Conservation (phyloP, 2,888 invertebrate genomes). For the Physocephala rufipes region DNA sequence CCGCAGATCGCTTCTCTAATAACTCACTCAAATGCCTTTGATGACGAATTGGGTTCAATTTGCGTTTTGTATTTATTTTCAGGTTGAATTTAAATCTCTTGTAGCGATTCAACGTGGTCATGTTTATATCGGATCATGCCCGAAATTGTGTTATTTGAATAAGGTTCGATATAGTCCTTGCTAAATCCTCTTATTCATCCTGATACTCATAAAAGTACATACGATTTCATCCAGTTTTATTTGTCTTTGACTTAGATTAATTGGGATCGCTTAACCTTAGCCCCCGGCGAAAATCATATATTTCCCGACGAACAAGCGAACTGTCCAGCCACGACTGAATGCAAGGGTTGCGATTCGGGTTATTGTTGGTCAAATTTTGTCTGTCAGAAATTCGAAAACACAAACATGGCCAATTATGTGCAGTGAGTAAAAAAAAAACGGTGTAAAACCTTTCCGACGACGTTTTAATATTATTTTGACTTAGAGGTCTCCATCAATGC, state of each 20-base stretch:
- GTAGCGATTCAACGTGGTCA: conserved; percentile 82
- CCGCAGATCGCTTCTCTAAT: no score
- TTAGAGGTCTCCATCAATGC: conserved; percentile 67
- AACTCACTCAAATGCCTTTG: no score
- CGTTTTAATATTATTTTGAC: not conserved
- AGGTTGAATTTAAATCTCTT: conserved; percentile 80
- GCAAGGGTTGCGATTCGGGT: conserved; percentile 54
- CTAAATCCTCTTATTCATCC: not conserved
- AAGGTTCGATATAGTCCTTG: conserved; percentile 46
- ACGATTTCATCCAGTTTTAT: not conserved
- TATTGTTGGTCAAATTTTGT: conserved; percentile 60
- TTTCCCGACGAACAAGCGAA: conserved; percentile 40
- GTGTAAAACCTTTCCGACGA: not conserved
- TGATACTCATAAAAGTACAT: not conserved
- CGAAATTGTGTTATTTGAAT: conserved; percentile 79
- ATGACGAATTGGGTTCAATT: no score
- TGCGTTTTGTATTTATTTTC: conserved; percentile 39
- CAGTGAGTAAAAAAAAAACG: conserved; percentile 48
- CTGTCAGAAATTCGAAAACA: conserved; percentile 61
- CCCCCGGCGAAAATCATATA: conserved; percentile 55
- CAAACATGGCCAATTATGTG: conserved; percentile 51
- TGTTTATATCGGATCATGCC: conserved; percentile 80
- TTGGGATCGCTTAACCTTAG: conserved; percentile 58
- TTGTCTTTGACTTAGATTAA: conserved; percentile 53
- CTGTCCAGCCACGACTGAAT: conserved; percentile 49